Evolutionary conservation across 2,888 invertebrate genomes (phyloP).

Genomic region (Gastracanthus pulcherrimus): DNA sequence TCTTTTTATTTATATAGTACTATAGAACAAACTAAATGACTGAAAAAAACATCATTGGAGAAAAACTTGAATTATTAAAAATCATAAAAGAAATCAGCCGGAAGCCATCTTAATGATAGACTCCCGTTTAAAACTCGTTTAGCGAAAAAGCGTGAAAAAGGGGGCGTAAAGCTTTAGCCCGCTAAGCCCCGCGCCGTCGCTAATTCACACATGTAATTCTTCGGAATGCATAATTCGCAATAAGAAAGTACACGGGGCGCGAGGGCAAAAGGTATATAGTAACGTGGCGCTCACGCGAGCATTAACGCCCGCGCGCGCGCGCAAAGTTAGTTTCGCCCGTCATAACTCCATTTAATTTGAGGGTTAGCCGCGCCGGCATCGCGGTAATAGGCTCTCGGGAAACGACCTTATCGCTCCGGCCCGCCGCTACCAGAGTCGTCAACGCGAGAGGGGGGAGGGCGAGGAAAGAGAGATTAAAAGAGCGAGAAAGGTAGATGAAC

Average conservation of each 20-base stretch:
- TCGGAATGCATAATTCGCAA: conserved; percentile 2
- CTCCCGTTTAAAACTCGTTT: too few species aligned
- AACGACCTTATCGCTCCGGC: conserved; percentile 2
- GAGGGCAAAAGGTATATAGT: too few species aligned
- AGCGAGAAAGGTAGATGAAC: too few species aligned
- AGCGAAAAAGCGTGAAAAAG: not conserved
- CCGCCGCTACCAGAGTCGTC: too few species aligned
- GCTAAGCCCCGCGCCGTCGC: too few species aligned
- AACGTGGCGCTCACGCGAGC: not conserved
- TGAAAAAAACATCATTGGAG: too few species aligned
- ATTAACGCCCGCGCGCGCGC: not conserved
- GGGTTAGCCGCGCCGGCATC: conserved; percentile 1
- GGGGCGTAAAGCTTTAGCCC: not conserved
- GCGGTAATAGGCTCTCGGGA: conserved; percentile 36
- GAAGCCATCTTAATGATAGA: too few species aligned
- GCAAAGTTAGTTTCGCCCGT: conserved; percentile 5
- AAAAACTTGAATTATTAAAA: too few species aligned
- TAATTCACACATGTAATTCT: not conserved
- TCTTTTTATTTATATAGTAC: too few species aligned
- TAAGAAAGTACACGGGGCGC: not conserved
- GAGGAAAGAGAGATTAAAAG: not conserved
- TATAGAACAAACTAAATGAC: too few species aligned
- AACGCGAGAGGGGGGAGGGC: not conserved
- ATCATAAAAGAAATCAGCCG: too few species aligned
- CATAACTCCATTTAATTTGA: conserved; percentile 37